phyloP scores from a whole-genome alignment of 1,140 invertebrate genomes.

The Bradynema listronoti region DNA sequence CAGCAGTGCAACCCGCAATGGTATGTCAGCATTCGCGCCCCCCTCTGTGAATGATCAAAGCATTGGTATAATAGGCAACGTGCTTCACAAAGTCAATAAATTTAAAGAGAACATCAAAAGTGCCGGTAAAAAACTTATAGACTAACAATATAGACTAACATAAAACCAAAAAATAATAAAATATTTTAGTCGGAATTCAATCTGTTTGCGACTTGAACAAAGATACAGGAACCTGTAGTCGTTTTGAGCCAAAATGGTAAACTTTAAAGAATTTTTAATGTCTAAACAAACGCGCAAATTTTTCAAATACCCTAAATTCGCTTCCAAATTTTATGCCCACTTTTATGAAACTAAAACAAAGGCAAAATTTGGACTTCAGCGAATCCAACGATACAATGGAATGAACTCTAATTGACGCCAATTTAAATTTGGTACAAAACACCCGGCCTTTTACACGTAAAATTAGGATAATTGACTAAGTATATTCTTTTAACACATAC shows the following conservation, averaged over 20 bases:
- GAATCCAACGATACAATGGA: too few relatives aligned
- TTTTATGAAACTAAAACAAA: too few relatives aligned
- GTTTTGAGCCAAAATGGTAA: constrained; percentile 65
- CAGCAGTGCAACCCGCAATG: background rate
- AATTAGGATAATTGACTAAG: too few relatives aligned
- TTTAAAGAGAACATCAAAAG: background rate
- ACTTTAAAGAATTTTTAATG: too few relatives aligned
- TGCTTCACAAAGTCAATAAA: constrained; percentile 15
- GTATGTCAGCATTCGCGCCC: constrained; percentile 16
- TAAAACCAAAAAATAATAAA: background rate
- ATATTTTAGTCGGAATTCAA: constrained; percentile 10
- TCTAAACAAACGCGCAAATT: too few relatives aligned
- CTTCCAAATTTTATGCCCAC: too few relatives aligned
- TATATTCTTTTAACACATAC: too few relatives aligned
- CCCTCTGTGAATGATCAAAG: constrained; percentile 1
- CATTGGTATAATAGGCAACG: constrained; percentile 5
- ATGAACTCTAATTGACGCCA: too few relatives aligned
- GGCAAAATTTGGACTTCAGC: too few relatives aligned
- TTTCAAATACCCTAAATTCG: too few relatives aligned
- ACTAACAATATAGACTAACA: background rate
- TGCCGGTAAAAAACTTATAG: background rate
- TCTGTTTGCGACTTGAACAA: constrained; percentile 63
- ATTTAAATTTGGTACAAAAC: too few relatives aligned
- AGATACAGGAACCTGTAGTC: constrained; percentile 73
- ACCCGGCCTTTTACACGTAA: too few relatives aligned